Base-by-base conservation (phyloP, 2,797 vertebrate genomes). In the Thripadectes ignobilis region DNA sequence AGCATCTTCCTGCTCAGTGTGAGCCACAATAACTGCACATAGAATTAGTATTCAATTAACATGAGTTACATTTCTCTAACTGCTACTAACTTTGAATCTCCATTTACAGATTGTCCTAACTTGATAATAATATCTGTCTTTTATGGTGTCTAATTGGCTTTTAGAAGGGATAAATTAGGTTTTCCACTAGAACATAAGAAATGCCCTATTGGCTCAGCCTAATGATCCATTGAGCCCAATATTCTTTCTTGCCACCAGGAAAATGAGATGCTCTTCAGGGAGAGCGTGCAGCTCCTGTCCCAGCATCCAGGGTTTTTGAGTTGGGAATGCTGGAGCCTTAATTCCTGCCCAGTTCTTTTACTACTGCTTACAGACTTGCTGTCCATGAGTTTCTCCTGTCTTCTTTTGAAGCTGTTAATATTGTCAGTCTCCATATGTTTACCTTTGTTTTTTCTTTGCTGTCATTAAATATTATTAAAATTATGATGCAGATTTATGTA, bases 1-100 rank as follows among this genome's bases (percentile, higher is more conserved):
- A 63, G 71, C 87, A 55, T 75, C 88, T 94, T 89, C 80, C 57
- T 87, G 93, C 91, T 97, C 76, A 83, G 62, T 16, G 3, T 92
- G 77, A 96, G 92, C 93, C 88, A 94, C 82, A 98, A 96, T 97
- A 97, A 97, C 91, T 96, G 91, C 90, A 92, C 75, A 59, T 93
- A 36, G 92, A 96, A 97, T 97, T 97, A 97, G 73, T 68, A 89
- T 90, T 96, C 96, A 91, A 91, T 96, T 97, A 98, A 95, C 89
- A 85, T 54, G 34, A 95, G 78, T 81, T 93, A 77, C 41, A 72
- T 89, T 95, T 94, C 58, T 97, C 82, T 94, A 82, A 90, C 84
- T 92, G 79, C 71, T 91, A 9, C 86, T 93, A 90, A 89, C 71
- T 93, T 86, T 65, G 85, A 94, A 86, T 88, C 59, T 76, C 91